A percentile compares a stretch with the other conserved stretches of the same genome.
Conservation (phyloP, 1,140 invertebrate species). For the Drosophila novamexicana region DNA sequence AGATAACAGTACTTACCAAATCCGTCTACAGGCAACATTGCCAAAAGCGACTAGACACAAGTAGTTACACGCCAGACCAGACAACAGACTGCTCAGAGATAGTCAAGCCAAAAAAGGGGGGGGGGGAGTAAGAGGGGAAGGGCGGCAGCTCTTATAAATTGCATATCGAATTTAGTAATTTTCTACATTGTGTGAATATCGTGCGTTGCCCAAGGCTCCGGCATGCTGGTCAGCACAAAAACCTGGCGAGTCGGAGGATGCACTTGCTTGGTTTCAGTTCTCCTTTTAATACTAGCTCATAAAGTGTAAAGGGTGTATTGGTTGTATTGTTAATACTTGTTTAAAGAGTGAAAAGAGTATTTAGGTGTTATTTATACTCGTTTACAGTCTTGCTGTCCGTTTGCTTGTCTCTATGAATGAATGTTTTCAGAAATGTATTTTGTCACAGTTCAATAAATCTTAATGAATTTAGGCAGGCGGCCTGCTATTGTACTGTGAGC, state of each 20-base stretch:
- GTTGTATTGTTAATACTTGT: not conserved
- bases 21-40: conserved; percentile 53
- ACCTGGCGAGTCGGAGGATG: conserved; percentile 34
- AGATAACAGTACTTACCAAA: conserved; percentile 74
- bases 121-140: not conserved
- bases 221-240: not conserved
- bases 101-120: not conserved
- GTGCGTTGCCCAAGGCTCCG: conserved; percentile 58
- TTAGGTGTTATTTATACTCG: not conserved
- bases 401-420: not conserved
- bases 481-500: not conserved
- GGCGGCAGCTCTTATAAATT: conserved; percentile 64
- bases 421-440: no score
- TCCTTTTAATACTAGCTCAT: not conserved
- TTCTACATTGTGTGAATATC: conserved; percentile 66
- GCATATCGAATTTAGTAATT: conserved; percentile 81
- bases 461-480: no score
- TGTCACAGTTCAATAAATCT: no score
- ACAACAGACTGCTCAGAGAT: conserved; percentile 15
- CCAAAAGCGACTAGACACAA: conserved; percentile 57
- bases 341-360: not conserved
- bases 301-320: not conserved
- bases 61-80: not conserved
- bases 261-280: conserved; percentile 6
- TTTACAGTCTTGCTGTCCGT: not conserved